Evolutionary conservation across 2,888 invertebrate species (phyloP).

Genomic region (Yponomeuta sedellus): DNA sequence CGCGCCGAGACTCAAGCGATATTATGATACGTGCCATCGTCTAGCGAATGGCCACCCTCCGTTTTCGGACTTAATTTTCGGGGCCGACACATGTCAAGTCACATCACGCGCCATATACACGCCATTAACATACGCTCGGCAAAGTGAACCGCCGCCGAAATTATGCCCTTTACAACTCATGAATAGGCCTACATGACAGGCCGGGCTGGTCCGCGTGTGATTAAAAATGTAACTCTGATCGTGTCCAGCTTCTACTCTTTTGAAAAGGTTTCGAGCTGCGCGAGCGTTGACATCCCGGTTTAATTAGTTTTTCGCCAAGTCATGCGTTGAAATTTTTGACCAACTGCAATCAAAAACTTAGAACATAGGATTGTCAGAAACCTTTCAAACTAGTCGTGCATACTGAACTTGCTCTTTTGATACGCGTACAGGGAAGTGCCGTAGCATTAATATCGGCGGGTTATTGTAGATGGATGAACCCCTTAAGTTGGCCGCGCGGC

Average conservation of each 20-base stretch:
- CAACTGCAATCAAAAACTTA: background rate
- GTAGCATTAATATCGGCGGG: conserved; percentile 5
- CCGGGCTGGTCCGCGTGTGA: conserved; percentile 63
- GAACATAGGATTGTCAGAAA: background rate
- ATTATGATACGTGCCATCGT: conserved; percentile 17
- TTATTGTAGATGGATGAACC: conserved; percentile 21
- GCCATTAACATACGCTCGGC: conserved; percentile 63
- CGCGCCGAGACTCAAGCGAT: background rate
- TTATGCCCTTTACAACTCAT: conserved; percentile 61
- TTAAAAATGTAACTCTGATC: conserved; percentile 60
- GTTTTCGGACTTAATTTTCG: conserved; percentile 60
- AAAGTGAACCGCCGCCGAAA: conserved; percentile 49
- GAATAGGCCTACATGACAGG: conserved; percentile 55
- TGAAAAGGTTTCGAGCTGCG: conserved; percentile 43
- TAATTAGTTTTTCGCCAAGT: conserved; percentile 55
- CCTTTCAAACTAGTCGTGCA: background rate
- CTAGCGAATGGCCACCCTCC: conserved; percentile 30
- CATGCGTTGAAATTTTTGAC: conserved; percentile 31
- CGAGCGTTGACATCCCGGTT: conserved; percentile 45
- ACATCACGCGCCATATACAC: conserved; percentile 55
- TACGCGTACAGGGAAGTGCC: background rate
- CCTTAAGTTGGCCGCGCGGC: conserved; percentile 21
- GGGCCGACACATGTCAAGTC: conserved; percentile 63
- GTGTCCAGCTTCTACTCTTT: conserved; percentile 43
- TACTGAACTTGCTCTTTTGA: background rate